A percentile compares a stretch with the other conserved stretches of the same genome.
phyloP scores from a whole-genome alignment of 2,888 invertebrate species.

The Amphipyra tragopoginis region DNA sequence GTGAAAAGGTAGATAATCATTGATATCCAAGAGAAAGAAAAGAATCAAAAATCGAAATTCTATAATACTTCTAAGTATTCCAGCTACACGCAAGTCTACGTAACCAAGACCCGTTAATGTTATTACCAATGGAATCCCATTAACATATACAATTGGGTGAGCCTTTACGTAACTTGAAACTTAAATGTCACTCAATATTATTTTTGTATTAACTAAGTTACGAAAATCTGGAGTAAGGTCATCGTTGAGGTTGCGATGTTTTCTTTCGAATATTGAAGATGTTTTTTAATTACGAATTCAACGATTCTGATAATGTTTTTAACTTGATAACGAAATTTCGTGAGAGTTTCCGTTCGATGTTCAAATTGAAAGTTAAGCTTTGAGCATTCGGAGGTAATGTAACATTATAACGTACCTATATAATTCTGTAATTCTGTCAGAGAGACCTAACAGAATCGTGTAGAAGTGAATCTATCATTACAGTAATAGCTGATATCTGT shows the following conservation, averaged over 20 bases:
- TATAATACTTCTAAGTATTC: slow-evolving; percentile 39
- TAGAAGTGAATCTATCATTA: too few species aligned
- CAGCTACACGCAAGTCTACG: slow-evolving; percentile 32
- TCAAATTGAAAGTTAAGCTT: slow-evolving; percentile 16
- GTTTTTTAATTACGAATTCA: neutral
- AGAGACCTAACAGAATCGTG: too few species aligned
- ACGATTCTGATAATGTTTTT: neutral
- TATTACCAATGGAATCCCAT: slow-evolving; percentile 74
- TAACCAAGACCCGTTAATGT: slow-evolving; percentile 67
- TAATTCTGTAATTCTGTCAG: too few species aligned
- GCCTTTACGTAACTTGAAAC: slow-evolving; percentile 58
- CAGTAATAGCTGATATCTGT: too few species aligned
- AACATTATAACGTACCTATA: too few species aligned
- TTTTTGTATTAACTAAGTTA: slow-evolving; percentile 40
- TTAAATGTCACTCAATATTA: slow-evolving; percentile 41
- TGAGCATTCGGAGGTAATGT: slow-evolving; percentile 3
- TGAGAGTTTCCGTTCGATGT: slow-evolving; percentile 13
- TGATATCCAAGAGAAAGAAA: too few species aligned
- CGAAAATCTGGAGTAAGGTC: slow-evolving; percentile 44
- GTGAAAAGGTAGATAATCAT: too few species aligned
- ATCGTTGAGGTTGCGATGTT: slow-evolving; percentile 11
- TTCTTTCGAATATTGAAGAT: neutral
- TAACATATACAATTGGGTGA: slow-evolving; percentile 71
- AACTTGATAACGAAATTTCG: neutral
- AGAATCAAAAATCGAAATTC: slow-evolving; percentile 6